A percentile compares a stretch with the other conserved stretches of the same genome.
Conservation (phyloP, 2,113 vertebrate genomes). For the Notothenia coriiceps region DNA sequence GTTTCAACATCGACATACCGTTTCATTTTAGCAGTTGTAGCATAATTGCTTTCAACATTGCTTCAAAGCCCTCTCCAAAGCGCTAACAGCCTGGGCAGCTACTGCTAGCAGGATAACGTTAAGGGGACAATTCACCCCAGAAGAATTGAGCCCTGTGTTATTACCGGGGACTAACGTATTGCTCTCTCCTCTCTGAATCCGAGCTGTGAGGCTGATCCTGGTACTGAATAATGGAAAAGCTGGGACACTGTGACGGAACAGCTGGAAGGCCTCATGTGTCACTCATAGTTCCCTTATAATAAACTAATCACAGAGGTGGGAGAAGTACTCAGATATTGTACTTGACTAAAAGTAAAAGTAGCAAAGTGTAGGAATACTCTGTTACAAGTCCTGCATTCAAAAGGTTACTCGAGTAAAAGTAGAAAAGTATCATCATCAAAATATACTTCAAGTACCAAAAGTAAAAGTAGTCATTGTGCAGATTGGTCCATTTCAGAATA, state of each 20-base stretch:
- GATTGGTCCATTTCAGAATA: too few relatives aligned
- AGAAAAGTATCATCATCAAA: too few relatives aligned
- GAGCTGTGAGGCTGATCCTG: constrained; percentile 5
- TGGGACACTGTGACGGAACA: not conserved
- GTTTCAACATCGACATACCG: not conserved
- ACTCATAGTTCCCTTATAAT: not conserved
- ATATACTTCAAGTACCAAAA: too few relatives aligned
- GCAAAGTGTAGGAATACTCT: too few relatives aligned
- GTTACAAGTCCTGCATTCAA: too few relatives aligned
- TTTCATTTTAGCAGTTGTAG: not conserved
- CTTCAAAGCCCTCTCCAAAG: not conserved
- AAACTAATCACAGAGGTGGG: not conserved
- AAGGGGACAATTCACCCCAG: not conserved
- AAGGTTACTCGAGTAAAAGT: too few relatives aligned
- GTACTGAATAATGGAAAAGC: constrained; percentile 15
- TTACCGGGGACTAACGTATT: not conserved
- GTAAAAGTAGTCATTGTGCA: too few relatives aligned
- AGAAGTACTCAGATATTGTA: too few relatives aligned
- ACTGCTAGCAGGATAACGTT: constrained; percentile 52
- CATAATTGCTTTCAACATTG: not conserved
- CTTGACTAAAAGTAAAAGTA: too few relatives aligned
- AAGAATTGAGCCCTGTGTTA: not conserved
- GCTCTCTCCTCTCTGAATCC: not conserved
- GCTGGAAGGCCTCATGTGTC: not conserved
- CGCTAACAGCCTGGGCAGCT: constrained; percentile 28